Percentiles rank a stretch among this genome's conserved stretches.
Conservation (phyloP, 2,113 vertebrate genomes). For the Ictidomys tridecemlineatus region DNA sequence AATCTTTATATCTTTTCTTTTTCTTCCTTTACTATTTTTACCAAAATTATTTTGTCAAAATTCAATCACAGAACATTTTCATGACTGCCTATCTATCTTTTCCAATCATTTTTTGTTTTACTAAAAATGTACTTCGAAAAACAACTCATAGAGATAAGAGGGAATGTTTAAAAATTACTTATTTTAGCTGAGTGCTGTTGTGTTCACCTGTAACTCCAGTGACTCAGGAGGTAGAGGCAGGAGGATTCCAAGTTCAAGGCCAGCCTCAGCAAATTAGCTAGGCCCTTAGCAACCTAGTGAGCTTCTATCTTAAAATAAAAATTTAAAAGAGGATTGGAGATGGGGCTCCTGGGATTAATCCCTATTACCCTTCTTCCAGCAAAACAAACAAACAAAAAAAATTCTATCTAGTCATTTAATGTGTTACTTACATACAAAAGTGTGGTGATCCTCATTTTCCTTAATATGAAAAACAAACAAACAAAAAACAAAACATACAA, state of each 20-base stretch:
- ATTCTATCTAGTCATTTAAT: background rate
- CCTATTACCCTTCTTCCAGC: too few species aligned
- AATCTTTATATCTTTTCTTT: background rate
- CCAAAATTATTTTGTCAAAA: background rate
- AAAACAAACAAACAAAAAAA: too few species aligned
- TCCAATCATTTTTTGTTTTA: background rate
- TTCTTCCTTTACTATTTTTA: background rate
- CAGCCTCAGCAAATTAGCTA: too few species aligned
- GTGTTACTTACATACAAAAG: background rate
- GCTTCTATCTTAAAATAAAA: too few species aligned
- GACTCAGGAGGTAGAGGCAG: too few species aligned
- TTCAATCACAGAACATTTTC: background rate
- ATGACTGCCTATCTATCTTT: background rate
- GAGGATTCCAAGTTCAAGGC: too few species aligned
- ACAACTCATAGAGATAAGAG: background rate
- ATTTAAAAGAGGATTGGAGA: too few species aligned
- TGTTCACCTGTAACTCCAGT: too few species aligned
- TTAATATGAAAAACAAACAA: background rate
- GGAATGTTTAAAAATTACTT: background rate
- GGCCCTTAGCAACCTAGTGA: too few species aligned
- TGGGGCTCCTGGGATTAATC: too few species aligned
- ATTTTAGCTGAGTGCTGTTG: too few species aligned
- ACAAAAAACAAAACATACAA: background rate
- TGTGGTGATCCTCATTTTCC: background rate
- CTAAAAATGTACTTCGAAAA: background rate